Conservation (phyloP, 2,888 invertebrate species). For the Netelia melanura region DNA sequence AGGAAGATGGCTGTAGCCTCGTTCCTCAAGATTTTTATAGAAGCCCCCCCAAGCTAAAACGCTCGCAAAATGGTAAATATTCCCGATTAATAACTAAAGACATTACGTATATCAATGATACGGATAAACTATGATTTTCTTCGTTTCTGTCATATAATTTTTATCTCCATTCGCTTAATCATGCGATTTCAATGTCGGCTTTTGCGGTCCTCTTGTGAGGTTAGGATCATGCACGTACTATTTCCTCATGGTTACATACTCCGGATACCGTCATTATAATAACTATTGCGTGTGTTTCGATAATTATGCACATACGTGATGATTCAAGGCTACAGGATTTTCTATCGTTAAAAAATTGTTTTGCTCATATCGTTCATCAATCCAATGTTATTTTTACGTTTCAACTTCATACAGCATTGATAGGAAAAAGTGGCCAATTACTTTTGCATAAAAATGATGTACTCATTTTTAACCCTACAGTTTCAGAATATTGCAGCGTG, state of each 20-base stretch:
- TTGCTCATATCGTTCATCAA: not conserved
- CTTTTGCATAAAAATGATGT: not conserved
- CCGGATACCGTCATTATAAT: constrained; percentile 32
- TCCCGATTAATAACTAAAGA: constrained; percentile 74
- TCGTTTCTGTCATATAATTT: constrained; percentile 13
- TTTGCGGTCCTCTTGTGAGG: constrained; percentile 67
- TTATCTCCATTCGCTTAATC: constrained; percentile 44
- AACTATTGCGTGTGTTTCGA: constrained; percentile 35
- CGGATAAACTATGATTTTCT: constrained; percentile 33
- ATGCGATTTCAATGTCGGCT: constrained; percentile 69
- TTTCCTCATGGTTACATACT: constrained; percentile 54
- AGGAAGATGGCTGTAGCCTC: constrained; percentile 48
- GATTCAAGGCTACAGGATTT: not conserved
- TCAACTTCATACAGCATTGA: not conserved
- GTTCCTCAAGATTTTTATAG: constrained; percentile 70
- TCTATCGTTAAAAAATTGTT: constrained; percentile 7
- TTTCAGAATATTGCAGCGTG: constrained; percentile 79
- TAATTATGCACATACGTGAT: constrained; percentile 45
- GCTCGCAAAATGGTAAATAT: constrained; percentile 81
- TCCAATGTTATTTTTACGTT: constrained; percentile 28
- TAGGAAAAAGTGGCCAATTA: constrained; percentile 6
- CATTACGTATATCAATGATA: constrained; percentile 25
- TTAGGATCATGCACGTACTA: constrained; percentile 70
- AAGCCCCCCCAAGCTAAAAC: constrained; percentile 72
- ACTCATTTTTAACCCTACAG: constrained; percentile 51